phyloP scores from a whole-genome alignment of 1,140 invertebrate species.

The Brachionus rubens region DNA sequence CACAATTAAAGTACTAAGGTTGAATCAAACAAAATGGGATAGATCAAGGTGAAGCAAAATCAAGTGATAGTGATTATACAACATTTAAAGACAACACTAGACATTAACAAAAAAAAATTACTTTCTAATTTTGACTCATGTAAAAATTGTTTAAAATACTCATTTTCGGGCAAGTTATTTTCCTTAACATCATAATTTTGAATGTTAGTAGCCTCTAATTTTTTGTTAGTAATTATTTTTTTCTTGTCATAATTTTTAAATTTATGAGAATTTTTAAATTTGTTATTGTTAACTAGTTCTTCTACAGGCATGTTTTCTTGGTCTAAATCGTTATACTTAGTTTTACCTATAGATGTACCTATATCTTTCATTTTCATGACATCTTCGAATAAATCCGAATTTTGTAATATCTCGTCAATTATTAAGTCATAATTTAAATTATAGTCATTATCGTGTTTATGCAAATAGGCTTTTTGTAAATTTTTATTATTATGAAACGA shows the following conservation, averaged over 20 bases:
- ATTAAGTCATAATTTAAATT: constrained; percentile 16
- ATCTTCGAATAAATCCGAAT: constrained; percentile 32
- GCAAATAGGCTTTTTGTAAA: constrained; percentile 1
- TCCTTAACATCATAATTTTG: constrained; percentile 27
- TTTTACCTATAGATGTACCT: constrained; percentile 25
- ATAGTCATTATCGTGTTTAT: constrained; percentile 23
- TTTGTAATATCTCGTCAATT: not conserved
- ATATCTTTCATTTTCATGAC: constrained; percentile 28
- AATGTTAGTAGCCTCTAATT: not conserved
- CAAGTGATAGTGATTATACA: not conserved
- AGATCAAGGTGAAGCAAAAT: no score
- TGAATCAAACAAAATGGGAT: not conserved
- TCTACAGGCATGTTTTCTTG: constrained; percentile 32
- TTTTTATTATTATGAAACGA: constrained; percentile 33
- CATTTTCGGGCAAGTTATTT: constrained; percentile 7
- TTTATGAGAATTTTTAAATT: no score
- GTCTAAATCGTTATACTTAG: constrained; percentile 28
- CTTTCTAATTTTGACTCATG: not conserved
- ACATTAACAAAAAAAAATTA: not conserved
- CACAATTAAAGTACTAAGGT: not conserved
- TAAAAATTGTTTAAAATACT: constrained; percentile 35
- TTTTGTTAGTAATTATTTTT: not conserved
- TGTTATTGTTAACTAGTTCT: constrained; percentile 2
- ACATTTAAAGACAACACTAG: not conserved
- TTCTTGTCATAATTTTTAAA: constrained; percentile 5